These are phyloP conservation scores for Xestia c-nigrum DNA, from an alignment of 2,888 invertebrate genomes.

Conservation along the genomic window DNA sequence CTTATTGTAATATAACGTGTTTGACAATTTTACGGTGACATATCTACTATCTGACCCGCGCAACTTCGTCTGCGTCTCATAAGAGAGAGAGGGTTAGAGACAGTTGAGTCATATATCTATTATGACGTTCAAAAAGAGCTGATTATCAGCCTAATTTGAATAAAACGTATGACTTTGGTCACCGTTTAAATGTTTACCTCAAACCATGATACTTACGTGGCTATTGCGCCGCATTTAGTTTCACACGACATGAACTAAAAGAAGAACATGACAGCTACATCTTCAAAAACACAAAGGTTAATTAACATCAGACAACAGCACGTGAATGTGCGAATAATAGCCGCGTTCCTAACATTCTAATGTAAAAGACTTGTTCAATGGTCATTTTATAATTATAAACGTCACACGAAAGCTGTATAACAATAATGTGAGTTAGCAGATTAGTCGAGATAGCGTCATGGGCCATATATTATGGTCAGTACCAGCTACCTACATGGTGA, in stretches of 20 bases:
- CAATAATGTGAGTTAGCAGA: conserved; percentile 38
- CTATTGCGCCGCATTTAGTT: conserved; percentile 8
- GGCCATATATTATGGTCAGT: neutral
- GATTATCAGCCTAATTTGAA: neutral
- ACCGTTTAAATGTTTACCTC: neutral
- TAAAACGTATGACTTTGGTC: neutral
- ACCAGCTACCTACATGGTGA: neutral
- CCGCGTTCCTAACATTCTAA: conserved; percentile 17
- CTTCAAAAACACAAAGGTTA: conserved; percentile 33
- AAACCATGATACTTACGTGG: neutral
- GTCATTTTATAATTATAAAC: conserved; percentile 5
- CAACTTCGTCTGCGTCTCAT: no score
- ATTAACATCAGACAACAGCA: conserved; percentile 20
- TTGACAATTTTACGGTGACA: no score
- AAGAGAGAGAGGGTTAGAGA: no score
- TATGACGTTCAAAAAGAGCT: neutral
- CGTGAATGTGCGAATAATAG: conserved; percentile 29
- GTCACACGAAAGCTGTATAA: conserved; percentile 13
- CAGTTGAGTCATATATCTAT: no score
- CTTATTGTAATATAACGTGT: no score
- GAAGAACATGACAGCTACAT: neutral
- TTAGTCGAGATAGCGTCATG: conserved; percentile 2
- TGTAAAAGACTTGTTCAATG: conserved; percentile 35
- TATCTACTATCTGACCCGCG: no score
- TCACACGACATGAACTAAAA: conserved; percentile 14